Percentiles rank a stretch among this genome's conserved stretches.
phyloP scores from a whole-genome alignment of 2,797 vertebrate species.

The Capromys pilorides region DNA sequence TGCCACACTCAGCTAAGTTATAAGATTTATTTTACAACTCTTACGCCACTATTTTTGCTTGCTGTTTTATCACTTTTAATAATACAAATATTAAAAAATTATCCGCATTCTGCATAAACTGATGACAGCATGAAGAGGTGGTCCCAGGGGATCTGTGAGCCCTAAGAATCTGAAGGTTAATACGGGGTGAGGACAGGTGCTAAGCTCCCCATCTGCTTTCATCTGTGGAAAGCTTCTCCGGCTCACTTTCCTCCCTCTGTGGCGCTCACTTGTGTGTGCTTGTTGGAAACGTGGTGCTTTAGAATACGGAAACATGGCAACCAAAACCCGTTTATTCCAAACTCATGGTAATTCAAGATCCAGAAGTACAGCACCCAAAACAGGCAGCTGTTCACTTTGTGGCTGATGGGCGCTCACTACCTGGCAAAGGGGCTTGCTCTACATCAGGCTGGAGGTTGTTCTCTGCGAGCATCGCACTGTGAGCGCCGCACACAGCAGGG shows the following conservation, averaged over 20 bases:
- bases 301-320: background rate
- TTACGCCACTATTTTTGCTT: background rate
- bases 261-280: background rate
- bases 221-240: background rate
- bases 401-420: background rate
- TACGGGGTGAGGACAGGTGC: background rate
- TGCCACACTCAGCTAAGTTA: background rate
- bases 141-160: background rate
- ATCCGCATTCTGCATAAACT: background rate
- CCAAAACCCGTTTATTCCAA: background rate
- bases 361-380: background rate
- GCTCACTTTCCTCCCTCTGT: background rate
- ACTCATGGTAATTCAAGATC: background rate
- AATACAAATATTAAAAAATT: slow-evolving; percentile 36
- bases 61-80: slow-evolving; percentile 18
- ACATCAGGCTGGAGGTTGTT: background rate
- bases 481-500: background rate
- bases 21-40: background rate
- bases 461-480: background rate
- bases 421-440: background rate
- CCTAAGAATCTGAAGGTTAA: background rate
- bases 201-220: background rate
- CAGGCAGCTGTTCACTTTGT: background rate
- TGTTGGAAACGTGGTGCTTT: background rate
- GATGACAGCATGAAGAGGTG: background rate